Conservation (phyloP, 2,888 invertebrate genomes). For the Tetragonula carbonaria region DNA sequence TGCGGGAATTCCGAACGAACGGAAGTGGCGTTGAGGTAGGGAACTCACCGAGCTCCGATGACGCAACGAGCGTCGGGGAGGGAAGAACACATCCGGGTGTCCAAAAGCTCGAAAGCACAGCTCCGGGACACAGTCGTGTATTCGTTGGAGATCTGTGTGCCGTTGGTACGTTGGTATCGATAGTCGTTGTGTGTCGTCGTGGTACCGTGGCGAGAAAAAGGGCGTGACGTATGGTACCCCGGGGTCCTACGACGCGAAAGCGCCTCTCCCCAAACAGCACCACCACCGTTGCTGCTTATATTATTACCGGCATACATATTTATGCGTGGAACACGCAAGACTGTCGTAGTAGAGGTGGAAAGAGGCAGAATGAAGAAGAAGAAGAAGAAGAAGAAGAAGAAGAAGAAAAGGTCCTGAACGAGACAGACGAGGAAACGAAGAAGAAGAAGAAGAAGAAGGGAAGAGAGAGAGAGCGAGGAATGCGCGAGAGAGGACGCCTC, state of each 20-base stretch:
- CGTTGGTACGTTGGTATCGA: constrained; percentile 7
- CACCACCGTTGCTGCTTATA: constrained; percentile 72
- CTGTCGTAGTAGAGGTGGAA: constrained; percentile 18
- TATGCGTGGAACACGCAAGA: constrained; percentile 71
- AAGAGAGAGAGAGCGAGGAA: constrained; percentile 52
- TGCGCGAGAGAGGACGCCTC: constrained; percentile 54
- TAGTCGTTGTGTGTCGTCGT: constrained; percentile 24
- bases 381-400: neutral
- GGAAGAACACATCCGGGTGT: constrained; percentile 17
- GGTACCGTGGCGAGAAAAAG: constrained; percentile 63
- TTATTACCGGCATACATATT: constrained; percentile 79
- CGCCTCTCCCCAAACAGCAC: constrained; percentile 70
- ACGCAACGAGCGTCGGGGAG: neutral
- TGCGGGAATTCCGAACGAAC: neutral
- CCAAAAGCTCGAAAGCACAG: constrained; percentile 8
- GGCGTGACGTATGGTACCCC: constrained; percentile 70
- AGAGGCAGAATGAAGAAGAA: constrained; percentile 27
- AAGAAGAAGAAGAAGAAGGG: neutral
- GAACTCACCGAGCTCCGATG: neutral
- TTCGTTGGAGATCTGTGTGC: neutral
- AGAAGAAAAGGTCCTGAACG: constrained; percentile 31
- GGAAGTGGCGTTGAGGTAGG: neutral
- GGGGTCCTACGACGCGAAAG: constrained; percentile 71
- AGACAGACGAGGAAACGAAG: constrained; percentile 51
- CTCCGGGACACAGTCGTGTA: neutral